These are phyloP conservation scores for Yponomeuta plumbellus DNA, from an alignment of 2,888 invertebrate genomes.

Conservation along the genomic window DNA sequence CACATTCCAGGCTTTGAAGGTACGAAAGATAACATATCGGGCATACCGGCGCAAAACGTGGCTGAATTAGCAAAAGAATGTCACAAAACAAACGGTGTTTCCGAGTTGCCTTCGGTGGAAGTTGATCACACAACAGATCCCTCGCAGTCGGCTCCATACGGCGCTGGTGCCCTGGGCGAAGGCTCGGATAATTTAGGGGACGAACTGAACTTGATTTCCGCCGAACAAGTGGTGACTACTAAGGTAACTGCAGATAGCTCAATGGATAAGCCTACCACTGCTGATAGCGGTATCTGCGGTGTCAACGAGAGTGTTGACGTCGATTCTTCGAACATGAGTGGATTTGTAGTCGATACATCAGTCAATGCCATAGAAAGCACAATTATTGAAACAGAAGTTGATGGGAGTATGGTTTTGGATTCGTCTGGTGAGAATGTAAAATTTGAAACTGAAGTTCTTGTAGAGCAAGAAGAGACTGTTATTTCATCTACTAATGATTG, in stretches of 20 bases:
- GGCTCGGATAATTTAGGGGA: not conserved
- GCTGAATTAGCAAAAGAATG: slow-evolving; percentile 42
- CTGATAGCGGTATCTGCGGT: not conserved
- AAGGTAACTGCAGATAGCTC: not conserved
- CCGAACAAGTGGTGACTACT: not conserved
- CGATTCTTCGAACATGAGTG: slow-evolving; percentile 2
- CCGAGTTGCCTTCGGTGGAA: slow-evolving; percentile 28
- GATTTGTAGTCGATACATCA: slow-evolving; percentile 7
- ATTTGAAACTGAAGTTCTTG: slow-evolving; percentile 62
- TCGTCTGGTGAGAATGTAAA: slow-evolving; percentile 37
- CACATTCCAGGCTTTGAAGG: slow-evolving; percentile 34
- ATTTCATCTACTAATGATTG: slow-evolving; percentile 31
- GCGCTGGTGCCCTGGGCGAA: not conserved
- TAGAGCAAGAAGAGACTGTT: slow-evolving; percentile 38
- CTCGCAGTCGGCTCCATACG: not conserved
- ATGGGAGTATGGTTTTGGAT: not conserved
- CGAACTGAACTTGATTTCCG: not conserved
- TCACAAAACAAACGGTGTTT: slow-evolving; percentile 60
- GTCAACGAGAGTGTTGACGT: not conserved
- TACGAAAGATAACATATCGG: slow-evolving; percentile 37
- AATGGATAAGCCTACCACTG: not conserved
- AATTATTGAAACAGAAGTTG: not conserved
- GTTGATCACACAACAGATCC: not conserved
- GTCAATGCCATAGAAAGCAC: not conserved
- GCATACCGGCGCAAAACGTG: slow-evolving; percentile 31